Evolutionary conservation across 2,113 vertebrate species (phyloP).

Genomic region (Odobenus rosmarus): DNA sequence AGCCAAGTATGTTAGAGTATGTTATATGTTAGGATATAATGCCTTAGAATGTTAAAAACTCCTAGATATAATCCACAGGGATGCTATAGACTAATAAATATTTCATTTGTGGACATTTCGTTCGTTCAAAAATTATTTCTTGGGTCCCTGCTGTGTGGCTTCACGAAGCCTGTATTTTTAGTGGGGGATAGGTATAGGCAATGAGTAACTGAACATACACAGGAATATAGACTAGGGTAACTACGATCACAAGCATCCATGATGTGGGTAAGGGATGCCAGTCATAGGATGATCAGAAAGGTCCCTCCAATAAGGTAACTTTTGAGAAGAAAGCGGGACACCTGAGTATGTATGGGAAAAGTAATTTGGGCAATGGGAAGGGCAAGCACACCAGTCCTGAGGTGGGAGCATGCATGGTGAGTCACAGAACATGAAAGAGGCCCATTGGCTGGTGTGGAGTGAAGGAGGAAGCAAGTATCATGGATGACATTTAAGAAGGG

Average conservation of each 20-base stretch:
- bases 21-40: background rate
- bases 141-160: background rate
- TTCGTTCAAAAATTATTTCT: background rate
- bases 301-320: background rate
- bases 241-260: background rate
- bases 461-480: background rate
- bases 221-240: background rate
- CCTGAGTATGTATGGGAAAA: background rate
- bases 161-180: background rate
- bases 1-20: background rate
- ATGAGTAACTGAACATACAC: background rate
- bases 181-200: background rate
- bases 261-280: background rate
- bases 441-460: background rate
- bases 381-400: background rate
- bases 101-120: background rate
- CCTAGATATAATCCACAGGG: background rate
- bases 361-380: too few relatives aligned
- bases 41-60: background rate
- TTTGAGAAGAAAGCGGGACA: background rate
- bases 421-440: background rate
- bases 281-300: background rate
- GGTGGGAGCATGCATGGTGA: background rate
- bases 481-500: background rate
- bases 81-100: background rate